Conservation (phyloP, 2,113 vertebrate species). For the Fulica atra region DNA sequence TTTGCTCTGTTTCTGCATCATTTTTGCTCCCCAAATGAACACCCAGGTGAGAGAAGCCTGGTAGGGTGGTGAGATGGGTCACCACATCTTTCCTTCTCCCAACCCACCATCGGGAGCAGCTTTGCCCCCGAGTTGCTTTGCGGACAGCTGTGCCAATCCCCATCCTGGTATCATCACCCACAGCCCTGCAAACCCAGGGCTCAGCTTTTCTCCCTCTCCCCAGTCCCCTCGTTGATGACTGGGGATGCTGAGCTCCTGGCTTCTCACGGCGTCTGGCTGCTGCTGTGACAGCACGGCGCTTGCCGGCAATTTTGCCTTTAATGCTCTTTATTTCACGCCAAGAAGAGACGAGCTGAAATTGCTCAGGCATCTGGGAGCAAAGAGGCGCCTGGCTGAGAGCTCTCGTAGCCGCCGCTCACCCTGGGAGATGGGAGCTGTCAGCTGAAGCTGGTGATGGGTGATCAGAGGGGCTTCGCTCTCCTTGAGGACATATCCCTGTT, state of each 20-base stretch:
- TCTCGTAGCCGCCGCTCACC: fast-evolving
- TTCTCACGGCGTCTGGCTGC: neutral
- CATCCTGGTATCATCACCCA: fast-evolving
- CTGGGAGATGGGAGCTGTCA: neutral
- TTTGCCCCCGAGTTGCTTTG: neutral
- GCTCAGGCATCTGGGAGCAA: neutral
- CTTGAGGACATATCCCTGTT: neutral
- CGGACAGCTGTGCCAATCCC: neutral
- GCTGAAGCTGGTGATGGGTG: neutral
- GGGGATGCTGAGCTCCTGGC: neutral
- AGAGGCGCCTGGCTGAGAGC: neutral
- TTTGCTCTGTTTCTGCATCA: neutral
- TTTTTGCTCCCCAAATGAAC: neutral
- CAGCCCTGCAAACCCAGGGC: neutral
- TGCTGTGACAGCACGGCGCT: neutral
- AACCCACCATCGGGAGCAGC: neutral
- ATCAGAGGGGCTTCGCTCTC: neutral
- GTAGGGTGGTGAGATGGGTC: neutral
- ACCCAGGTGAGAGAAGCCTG: neutral
- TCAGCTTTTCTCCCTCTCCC: neutral
- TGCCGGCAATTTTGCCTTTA: neutral
- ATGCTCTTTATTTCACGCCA: neutral
- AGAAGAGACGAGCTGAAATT: neutral
- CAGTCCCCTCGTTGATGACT: neutral
- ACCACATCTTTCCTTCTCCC: neutral